These are phyloP conservation scores for Cheilosia vernalis DNA, from an alignment of 2,888 invertebrate genomes.

Conservation along the genomic window DNA sequence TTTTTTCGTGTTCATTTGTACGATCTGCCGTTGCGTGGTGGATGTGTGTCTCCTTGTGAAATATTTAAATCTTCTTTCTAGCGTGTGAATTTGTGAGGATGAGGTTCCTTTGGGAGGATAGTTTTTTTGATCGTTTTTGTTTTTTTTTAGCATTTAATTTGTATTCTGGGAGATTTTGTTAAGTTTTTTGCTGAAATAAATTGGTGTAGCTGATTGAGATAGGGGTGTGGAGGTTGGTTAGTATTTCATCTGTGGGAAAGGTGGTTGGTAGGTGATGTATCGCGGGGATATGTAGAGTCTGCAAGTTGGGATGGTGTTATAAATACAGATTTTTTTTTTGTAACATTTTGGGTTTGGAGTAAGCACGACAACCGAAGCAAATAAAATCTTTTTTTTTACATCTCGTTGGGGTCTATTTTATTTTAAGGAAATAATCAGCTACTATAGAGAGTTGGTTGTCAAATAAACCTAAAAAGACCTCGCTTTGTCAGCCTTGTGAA, in stretches of 20 bases:
- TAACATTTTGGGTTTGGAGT: too few species aligned
- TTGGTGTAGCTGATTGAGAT: constrained; percentile 20
- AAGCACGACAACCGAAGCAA: too few species aligned
- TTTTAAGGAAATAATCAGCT: too few species aligned
- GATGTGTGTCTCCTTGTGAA: constrained; percentile 35
- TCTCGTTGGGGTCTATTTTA: too few species aligned
- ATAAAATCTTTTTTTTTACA: too few species aligned
- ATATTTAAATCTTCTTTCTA: constrained; percentile 58
- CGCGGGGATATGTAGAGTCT: too few species aligned
- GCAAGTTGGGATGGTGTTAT: too few species aligned
- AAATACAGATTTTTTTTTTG: too few species aligned
- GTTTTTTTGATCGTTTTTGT: constrained; percentile 25
- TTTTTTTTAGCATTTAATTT: constrained; percentile 39
- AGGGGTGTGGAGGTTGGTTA: constrained; percentile 15
- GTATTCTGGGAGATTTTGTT: constrained; percentile 37
- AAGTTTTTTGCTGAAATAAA: constrained; percentile 22
- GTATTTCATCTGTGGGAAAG: constrained; percentile 5
- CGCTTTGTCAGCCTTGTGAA: too few species aligned
- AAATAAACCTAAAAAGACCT: too few species aligned
- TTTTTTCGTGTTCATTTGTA: constrained; percentile 22
- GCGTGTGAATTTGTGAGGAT: constrained; percentile 65
- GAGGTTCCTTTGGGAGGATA: constrained; percentile 26
- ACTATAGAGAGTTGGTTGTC: too few species aligned
- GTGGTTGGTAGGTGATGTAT: not conserved
- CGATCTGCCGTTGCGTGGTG: constrained; percentile 27